These are phyloP conservation scores for Strigops habroptila DNA, from an alignment of 2,113 vertebrate species.

Conservation along the genomic window DNA sequence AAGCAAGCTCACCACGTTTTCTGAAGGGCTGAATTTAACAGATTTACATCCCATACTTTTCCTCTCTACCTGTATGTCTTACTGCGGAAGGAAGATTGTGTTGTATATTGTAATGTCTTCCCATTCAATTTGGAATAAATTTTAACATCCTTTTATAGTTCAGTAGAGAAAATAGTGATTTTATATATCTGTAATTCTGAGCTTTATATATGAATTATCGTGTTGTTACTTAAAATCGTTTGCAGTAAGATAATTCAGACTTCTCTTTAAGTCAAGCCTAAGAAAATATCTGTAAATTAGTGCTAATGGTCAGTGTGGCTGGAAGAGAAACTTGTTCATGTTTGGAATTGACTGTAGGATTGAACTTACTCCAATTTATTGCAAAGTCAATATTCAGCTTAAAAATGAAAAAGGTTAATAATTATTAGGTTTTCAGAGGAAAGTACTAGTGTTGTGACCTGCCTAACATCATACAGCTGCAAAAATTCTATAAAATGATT, in stretches of 20 bases:
- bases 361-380: slow-evolving; percentile 75
- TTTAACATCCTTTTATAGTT: neutral
- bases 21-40: neutral
- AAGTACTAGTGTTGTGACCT: slow-evolving; percentile 75
- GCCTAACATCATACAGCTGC: slow-evolving; percentile 66
- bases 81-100: neutral
- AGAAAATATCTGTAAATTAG: slow-evolving; percentile 67
- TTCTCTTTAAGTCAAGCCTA: slow-evolving; percentile 43
- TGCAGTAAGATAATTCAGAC: slow-evolving; percentile 58
- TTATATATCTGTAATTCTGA: slow-evolving; percentile 18
- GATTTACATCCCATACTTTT: neutral
- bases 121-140: neutral
- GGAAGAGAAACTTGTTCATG: slow-evolving; percentile 62
- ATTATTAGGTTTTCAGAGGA: slow-evolving; percentile 78
- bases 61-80: neutral
- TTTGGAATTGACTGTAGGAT: slow-evolving; percentile 68
- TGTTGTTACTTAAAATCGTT: slow-evolving; percentile 43
- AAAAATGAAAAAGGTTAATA: slow-evolving; percentile 80
- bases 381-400: slow-evolving; percentile 78
- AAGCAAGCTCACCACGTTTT: neutral
- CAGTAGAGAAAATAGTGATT: neutral
- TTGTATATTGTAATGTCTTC: neutral
- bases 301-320: slow-evolving; percentile 72
- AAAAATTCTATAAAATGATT: slow-evolving; percentile 72
- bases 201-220: slow-evolving; percentile 31